Percentiles rank a stretch among this genome's conserved stretches.
phyloP scores from a whole-genome alignment of 2,113 vertebrate genomes.

The Azemiops feae region DNA sequence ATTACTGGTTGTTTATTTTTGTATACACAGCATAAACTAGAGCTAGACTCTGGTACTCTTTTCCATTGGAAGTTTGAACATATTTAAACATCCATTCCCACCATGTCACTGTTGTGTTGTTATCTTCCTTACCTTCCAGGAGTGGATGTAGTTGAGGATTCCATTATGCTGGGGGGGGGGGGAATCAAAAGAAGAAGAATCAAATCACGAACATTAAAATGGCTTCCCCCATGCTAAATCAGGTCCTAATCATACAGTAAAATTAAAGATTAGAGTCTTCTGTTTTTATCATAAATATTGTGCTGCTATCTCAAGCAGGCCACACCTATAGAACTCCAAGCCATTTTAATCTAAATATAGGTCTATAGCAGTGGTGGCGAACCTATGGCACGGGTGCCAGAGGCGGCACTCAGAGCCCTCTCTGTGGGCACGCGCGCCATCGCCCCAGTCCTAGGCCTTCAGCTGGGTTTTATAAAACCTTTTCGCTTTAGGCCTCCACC shows the following conservation, averaged over 20 bases:
- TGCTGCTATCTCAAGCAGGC: background rate
- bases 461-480: too few species aligned
- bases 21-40: background rate
- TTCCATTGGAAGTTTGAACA: background rate
- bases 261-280: background rate
- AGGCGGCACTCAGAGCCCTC: too few species aligned
- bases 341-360: background rate
- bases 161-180: background rate
- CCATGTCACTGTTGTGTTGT: background rate
- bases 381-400: too few species aligned
- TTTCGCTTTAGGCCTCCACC: too few species aligned
- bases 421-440: too few species aligned
- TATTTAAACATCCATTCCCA: background rate
- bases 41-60: background rate
- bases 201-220: background rate
- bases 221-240: background rate
- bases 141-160: background rate
- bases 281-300: background rate
- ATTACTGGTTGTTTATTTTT: background rate
- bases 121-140: conserved; percentile 3
- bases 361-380: background rate
- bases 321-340: background rate
- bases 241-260: background rate
- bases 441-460: too few species aligned
- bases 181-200: too few species aligned